phyloP scores from a whole-genome alignment of 2,797 vertebrate species.

The Morelia viridis region DNA sequence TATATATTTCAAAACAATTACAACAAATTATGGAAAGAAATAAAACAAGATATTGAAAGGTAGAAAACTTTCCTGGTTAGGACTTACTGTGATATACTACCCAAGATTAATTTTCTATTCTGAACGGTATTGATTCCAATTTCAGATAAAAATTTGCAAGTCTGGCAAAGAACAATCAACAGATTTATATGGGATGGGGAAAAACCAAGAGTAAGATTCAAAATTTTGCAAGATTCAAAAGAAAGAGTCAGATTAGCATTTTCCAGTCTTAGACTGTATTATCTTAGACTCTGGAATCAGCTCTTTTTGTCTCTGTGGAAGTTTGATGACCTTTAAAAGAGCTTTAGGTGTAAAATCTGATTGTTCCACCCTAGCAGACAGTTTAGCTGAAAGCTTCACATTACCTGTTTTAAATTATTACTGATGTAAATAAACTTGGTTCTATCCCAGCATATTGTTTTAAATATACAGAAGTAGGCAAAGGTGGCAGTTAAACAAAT shows the following conservation, averaged over 20 bases:
- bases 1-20: neutral
- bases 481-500: neutral
- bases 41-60: neutral
- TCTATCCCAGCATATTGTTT: neutral
- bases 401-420: neutral
- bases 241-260: neutral
- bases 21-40: neutral
- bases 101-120: neutral
- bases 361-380: neutral
- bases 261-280: neutral
- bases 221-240: neutral
- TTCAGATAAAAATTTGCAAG: neutral
- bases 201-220: neutral
- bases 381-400: neutral
- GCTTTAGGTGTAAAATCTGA: neutral
- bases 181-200: neutral
- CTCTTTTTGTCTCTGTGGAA: neutral
- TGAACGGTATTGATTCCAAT: neutral
- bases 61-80: neutral
- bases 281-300: neutral
- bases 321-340: neutral
- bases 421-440: neutral
- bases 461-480: neutral
- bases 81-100: neutral
- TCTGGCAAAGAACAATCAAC: neutral